phyloP scores from a whole-genome alignment of 1,140 invertebrate genomes.

The Saccostrea echinata region DNA sequence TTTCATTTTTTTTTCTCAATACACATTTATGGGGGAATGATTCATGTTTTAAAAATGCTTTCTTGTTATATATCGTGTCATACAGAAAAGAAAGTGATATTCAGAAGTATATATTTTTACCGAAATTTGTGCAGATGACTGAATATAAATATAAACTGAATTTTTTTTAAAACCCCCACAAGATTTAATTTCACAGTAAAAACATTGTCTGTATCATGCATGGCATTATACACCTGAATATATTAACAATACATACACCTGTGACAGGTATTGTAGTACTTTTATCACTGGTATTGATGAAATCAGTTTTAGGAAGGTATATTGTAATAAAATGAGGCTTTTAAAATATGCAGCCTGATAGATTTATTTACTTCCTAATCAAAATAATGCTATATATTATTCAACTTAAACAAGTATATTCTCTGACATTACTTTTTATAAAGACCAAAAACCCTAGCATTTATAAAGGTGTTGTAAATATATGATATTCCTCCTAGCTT shows the following conservation, averaged over 20 bases:
- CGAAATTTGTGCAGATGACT: neutral
- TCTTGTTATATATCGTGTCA: neutral
- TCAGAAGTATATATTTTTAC: neutral
- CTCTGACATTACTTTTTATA: too few species aligned
- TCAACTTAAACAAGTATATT: neutral
- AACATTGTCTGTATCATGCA: neutral
- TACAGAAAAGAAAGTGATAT: neutral
- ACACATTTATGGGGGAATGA: neutral
- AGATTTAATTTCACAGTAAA: neutral
- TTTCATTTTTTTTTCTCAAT: neutral
- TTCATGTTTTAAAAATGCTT: neutral
- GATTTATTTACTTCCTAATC: neutral
- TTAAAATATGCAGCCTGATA: neutral
- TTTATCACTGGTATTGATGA: neutral
- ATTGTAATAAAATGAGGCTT: neutral
- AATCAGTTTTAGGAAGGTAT: neutral
- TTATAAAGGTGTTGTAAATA: neutral
- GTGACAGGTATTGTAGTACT: neutral
- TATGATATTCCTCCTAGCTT: neutral
- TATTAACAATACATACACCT: neutral
- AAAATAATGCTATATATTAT: neutral
- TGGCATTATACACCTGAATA: neutral
- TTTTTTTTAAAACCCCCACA: neutral
- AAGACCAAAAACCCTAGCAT: too few species aligned
- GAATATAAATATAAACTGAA: neutral